Evolutionary conservation across 2,113 vertebrate species (phyloP), one percentile per base, ranked within the genome.

Genomic region (Cygnus buccinator): DNA sequence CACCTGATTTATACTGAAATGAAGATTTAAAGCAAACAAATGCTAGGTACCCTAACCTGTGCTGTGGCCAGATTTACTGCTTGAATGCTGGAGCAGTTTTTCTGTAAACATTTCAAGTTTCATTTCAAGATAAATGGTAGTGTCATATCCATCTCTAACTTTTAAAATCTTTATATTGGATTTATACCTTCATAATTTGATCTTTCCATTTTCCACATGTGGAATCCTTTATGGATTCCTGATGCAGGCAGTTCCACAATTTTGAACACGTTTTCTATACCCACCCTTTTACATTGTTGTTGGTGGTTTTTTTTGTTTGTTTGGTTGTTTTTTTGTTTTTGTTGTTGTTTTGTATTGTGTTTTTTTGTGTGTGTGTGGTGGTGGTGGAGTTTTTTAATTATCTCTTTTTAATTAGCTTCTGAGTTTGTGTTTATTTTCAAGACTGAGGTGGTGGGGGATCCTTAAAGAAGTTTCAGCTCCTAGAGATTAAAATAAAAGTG

Each of bases 1-100:
- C 73, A 19, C 9, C 43, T 1, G 0, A 12, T 46, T 82, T 62
- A 67, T 7, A 12, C 11, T 29, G 50, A 58, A 77, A 39, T 37
- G 4, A 20, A 2, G 1, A 25, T 72, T 79, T 68, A 78, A 73
- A 80, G 13, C 16, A 61, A 78, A 14, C 11, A 35, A n/a, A 26
- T 3, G 1, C 5, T 12, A 66, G 7, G 10, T 33, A 12, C 57
- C 15, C 5, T 83, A 67, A 44, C 2, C 0, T 0, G 4, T 18
- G 18, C 25, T 73, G 5, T 21, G 21, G 13, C 10, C 31, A 37
- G 23, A 7, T 82, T 62, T 62, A 59, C 26, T 25, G 3, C 33
- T 18, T 52, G 26, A 79, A 46, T 37, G 9, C 18, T 78, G 41
- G 16, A 75, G 29, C 11, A 5, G 8, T 22, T 70, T 33, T 35